phyloP scores from a whole-genome alignment of 2,888 invertebrate species.

The Drosophila meridiana region DNA sequence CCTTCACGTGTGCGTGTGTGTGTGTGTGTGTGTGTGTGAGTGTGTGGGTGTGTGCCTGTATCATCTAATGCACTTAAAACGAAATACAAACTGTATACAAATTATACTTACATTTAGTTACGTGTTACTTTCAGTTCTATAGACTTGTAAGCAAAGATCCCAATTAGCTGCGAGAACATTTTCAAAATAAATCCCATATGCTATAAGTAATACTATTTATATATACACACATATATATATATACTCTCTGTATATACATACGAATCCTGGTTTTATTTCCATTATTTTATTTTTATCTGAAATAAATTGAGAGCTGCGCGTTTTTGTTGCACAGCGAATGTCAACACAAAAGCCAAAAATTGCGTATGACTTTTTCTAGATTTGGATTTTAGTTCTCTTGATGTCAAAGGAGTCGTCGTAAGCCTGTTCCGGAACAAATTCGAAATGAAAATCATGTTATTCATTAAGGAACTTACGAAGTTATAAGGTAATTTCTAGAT shows the following conservation, averaged over 20 bases:
- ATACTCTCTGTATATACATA: background rate
- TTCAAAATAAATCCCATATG: constrained; percentile 49
- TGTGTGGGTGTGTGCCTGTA: constrained; percentile 10
- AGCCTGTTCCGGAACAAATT: background rate
- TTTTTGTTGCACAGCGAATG: constrained; percentile 4
- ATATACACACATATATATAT: background rate
- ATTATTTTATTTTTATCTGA: constrained; percentile 1
- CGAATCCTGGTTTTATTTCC: constrained; percentile 12
- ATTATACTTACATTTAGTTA: constrained; percentile 58
- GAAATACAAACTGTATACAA: constrained; percentile 48
- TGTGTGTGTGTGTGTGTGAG: constrained; percentile 5
- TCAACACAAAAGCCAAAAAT: background rate
- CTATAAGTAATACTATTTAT: constrained; percentile 28
- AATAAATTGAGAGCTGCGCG: constrained; percentile 1
- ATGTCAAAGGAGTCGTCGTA: background rate
- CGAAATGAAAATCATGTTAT: background rate
- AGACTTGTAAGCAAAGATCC: constrained; percentile 37
- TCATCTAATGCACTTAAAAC: constrained; percentile 40
- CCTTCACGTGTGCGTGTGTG: constrained; percentile 38
- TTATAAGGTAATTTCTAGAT: too few species aligned
- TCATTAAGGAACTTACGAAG: too few species aligned
- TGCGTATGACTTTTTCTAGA: background rate
- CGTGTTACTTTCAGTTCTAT: constrained; percentile 41
- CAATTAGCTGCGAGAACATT: constrained; percentile 31
- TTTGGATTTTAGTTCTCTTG: background rate